Conservation (phyloP, 2,888 invertebrate genomes). For the Ctena decussata region DNA sequence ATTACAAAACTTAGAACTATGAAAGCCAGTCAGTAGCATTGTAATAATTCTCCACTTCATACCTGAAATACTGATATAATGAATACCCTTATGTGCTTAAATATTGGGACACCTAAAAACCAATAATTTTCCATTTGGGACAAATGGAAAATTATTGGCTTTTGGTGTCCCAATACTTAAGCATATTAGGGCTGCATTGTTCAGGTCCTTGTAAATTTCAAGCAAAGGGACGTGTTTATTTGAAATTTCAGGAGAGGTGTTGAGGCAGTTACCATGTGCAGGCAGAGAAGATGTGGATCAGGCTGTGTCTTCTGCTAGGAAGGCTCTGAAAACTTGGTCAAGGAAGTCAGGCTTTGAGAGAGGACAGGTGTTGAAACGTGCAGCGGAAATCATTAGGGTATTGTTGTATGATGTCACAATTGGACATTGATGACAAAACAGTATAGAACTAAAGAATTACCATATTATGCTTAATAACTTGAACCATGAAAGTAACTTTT, state of each 20-base stretch:
- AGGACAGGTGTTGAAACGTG: conserved; percentile 86
- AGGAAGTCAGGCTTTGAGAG: conserved; percentile 86
- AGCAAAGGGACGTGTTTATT: neutral
- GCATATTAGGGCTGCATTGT: neutral
- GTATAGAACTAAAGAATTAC: no score
- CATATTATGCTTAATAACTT: no score
- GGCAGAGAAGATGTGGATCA: conserved; percentile 85
- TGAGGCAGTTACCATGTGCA: conserved; percentile 72
- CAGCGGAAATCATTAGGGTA: conserved; percentile 86
- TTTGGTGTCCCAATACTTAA: neutral
- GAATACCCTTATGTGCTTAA: no score
- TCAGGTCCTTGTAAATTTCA: neutral
- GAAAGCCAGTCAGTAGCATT: no score
- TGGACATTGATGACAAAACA: no score
- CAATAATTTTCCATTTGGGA: no score
- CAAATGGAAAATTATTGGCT: no score
- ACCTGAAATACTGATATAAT: no score
- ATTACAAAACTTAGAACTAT: no score
- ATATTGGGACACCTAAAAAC: no score
- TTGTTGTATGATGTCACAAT: neutral
- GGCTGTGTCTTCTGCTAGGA: conserved; percentile 86
- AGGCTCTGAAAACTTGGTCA: conserved; percentile 87
- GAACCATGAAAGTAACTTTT: no score
- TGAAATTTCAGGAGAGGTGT: conserved; percentile 73
- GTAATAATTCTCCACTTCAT: no score